Evolutionary conservation across 30 jellyfish, hydroid and myxozoan genomes (phyloP), one percentile per base, ranked within the genome.

Genomic region (Pseudorhiza aurosa): DNA sequence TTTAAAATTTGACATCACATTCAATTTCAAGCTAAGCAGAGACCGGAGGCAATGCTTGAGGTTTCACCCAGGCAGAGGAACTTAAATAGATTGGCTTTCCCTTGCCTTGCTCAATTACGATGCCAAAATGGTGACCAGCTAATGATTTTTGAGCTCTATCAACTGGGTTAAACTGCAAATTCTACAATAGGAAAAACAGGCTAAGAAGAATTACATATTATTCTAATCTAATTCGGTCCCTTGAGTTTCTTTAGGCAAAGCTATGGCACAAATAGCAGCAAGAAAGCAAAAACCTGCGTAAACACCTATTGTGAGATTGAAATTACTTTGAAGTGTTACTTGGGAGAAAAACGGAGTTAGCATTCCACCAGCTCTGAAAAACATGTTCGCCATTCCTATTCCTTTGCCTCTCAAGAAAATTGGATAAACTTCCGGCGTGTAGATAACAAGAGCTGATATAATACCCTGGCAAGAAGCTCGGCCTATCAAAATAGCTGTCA

Each of bases 391-490:
- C 11, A 69, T 30, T 11, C 88, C 96, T 9, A 75, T 75, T 4
- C 88, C 96, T n/a, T 65, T 74, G 2, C 88, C 89, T 1, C 96
- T 83, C 8, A 85, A 87, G 63, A 57, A 73, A 2, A 90, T 85
- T 10, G 96, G 96, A 40, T 85, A 85, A 5, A 85, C 96, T 49
- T 85, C 96, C 26, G 96, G 89, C 15, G 96, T 85, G 81, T 85
- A 85, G 21, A 72, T 62, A 18, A 80, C 82, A 36, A 80, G 83
- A 0, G 91, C 40, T 32, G 91, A 80, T 12, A 80, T 80, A 18
- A 80, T 36, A 7, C 91, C 91, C 57, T 82, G 94, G 6, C 81
- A 75, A 1, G 74, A 18, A 1, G 94, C 94, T 62, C 87, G 53
- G 32, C 87, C 94, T 15, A 82, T 31, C 62, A 82, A 25, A 65